Evolutionary conservation across 2,113 vertebrate genomes (phyloP).

Genomic region (Cromileptes altivelis): DNA sequence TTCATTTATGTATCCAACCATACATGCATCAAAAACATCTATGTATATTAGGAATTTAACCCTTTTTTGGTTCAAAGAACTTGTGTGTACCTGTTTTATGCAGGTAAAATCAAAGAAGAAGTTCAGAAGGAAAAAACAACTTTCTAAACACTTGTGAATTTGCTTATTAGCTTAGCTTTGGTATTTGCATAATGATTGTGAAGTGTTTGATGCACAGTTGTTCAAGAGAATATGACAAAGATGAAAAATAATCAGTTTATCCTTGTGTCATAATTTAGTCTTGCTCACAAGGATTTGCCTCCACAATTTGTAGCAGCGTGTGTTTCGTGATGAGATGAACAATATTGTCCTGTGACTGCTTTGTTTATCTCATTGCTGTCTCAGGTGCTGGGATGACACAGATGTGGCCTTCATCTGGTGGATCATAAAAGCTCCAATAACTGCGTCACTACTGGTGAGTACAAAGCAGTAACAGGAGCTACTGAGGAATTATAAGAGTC

Average conservation of each 20-base stretch:
- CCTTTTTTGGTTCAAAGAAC: no score
- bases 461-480: neutral
- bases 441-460: constrained; percentile 84
- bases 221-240: neutral
- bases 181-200: no score
- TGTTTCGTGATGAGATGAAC: neutral
- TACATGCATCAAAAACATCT: no score
- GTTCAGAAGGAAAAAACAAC: no score
- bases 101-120: no score
- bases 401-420: constrained; percentile 84
- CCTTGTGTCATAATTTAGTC: no score
- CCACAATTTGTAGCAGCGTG: neutral
- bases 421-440: constrained; percentile 87
- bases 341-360: neutral
- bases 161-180: no score
- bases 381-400: constrained; percentile 87
- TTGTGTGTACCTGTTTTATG: no score
- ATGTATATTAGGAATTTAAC: no score
- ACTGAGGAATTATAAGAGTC: constrained; percentile 13
- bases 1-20: no score
- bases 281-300: neutral
- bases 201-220: no score
- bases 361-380: constrained; percentile 14
- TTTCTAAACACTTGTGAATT: no score
- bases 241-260: neutral